Percentiles rank a stretch among this genome's conserved stretches.
Evolutionary conservation across 2,113 vertebrate genomes (phyloP).

Genomic region (Climacteris rufus): DNA sequence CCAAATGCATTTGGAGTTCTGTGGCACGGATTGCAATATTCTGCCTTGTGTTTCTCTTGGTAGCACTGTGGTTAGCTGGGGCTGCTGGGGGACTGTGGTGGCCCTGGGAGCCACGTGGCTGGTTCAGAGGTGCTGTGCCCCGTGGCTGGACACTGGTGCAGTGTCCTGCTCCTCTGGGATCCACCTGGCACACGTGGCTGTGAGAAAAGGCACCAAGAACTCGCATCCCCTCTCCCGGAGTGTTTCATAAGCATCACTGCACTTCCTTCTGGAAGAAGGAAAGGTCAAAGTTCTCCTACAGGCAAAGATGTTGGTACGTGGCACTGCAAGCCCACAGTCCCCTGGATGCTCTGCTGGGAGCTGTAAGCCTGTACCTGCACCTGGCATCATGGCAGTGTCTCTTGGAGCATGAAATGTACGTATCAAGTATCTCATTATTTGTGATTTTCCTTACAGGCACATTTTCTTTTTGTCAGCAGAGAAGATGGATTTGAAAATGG

Average conservation of each 20-base stretch:
- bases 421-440: not conserved
- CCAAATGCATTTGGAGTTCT: not conserved
- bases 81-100: not conserved
- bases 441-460: not conserved
- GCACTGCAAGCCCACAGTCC: not conserved
- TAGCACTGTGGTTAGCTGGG: not conserved
- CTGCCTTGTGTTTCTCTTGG: not conserved
- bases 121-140: not conserved
- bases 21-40: not conserved
- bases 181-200: accelerated
- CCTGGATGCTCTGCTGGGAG: not conserved
- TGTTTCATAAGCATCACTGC: not conserved
- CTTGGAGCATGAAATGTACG: not conserved
- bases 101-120: accelerated
- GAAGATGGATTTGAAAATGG: not conserved
- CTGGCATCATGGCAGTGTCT: not conserved
- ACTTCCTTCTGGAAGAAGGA: not conserved
- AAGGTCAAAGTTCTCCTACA: not conserved
- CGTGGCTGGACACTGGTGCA: not conserved
- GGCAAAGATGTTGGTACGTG: not conserved
- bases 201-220: not conserved
- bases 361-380: not conserved
- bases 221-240: accelerated
- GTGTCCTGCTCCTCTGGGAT: not conserved
- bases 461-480: not conserved